Conservation (phyloP, 2,888 invertebrate species). For the Leptopilina myrica region DNA sequence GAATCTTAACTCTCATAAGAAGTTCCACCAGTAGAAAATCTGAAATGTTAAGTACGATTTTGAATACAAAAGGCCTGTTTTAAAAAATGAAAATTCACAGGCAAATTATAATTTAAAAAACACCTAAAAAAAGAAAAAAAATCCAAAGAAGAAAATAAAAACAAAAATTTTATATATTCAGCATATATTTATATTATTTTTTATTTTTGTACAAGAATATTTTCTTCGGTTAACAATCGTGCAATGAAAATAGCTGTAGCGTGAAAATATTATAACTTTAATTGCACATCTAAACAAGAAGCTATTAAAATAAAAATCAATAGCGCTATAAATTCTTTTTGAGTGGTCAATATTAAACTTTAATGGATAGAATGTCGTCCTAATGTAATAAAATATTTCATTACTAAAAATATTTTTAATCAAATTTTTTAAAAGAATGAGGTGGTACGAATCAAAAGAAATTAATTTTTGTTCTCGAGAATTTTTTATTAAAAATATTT, state of each 20-base stretch:
- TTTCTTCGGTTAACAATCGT: conserved; percentile 19
- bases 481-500: not conserved
- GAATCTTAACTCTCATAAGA: not conserved
- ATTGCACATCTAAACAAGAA: conserved; percentile 21
- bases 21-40: conserved; percentile 26
- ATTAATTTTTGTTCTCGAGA: not conserved
- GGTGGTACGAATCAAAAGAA: not conserved
- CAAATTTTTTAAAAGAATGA: not conserved
- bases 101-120: too few relatives aligned
- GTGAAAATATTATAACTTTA: conserved; percentile 22
- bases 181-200: not conserved
- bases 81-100: not conserved
- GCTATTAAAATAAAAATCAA: conserved; percentile 1
- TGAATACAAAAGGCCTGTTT: not conserved
- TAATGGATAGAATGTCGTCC: not conserved
- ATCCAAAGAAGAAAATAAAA: not conserved
- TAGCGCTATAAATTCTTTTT: too few relatives aligned
- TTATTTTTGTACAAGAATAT: conserved; percentile 2
- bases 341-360: too few relatives aligned
- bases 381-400: not conserved
- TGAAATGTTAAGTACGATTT: conserved; percentile 18
- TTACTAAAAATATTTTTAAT: too few relatives aligned
- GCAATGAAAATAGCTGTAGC: conserved; percentile 27
- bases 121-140: not conserved
- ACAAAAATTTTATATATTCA: not conserved